These are phyloP conservation scores for Neosalanx taihuensis DNA, from an alignment of 2,797 vertebrate genomes.

Conservation along the genomic window DNA sequence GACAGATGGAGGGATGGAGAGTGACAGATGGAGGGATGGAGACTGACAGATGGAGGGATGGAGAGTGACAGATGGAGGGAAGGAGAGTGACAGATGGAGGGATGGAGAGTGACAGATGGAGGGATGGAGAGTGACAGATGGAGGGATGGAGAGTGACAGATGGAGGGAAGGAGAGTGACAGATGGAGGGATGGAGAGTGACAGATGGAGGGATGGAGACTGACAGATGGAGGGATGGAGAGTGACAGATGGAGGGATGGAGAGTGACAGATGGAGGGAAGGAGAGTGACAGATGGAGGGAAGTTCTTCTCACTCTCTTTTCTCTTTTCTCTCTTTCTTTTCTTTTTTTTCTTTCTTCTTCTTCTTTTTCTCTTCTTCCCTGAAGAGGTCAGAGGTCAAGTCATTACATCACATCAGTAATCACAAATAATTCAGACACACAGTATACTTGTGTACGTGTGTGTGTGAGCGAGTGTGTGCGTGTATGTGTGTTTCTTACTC, in stretches of 20 bases:
- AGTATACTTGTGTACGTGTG: conserved; percentile 9
- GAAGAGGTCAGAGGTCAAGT: conserved; percentile 32
- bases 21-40: too few relatives aligned
- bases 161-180: neutral
- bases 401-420: neutral
- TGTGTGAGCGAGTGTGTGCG: neutral
- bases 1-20: too few relatives aligned
- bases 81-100: too few relatives aligned
- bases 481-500: conserved; percentile 1
- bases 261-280: conserved; percentile 12
- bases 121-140: too few relatives aligned
- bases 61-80: too few relatives aligned
- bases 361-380: conserved; percentile 78
- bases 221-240: too few relatives aligned
- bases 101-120: too few relatives aligned
- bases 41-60: too few relatives aligned
- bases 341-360: conserved; percentile 61
- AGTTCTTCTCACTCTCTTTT: conserved; percentile 62
- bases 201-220: too few relatives aligned
- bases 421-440: neutral
- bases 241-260: neutral
- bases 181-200: neutral
- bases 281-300: too few relatives aligned
- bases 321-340: conserved; percentile 69
- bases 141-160: too few relatives aligned